A percentile compares a stretch with the other conserved stretches of the same genome.
Conservation (phyloP, 1,140 invertebrate genomes). For the Fopius arisanus region DNA sequence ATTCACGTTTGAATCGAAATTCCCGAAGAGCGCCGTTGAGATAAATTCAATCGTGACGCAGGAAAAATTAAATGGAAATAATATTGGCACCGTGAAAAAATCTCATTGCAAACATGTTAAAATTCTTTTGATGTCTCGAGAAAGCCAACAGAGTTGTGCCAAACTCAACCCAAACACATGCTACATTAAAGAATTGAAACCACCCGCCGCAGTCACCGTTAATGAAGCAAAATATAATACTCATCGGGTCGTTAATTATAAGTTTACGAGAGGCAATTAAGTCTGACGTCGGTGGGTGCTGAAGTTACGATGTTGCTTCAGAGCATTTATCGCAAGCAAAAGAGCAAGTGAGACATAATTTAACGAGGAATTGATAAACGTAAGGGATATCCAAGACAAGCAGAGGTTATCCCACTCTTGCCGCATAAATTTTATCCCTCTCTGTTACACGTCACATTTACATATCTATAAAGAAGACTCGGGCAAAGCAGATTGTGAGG, state of each 20-base stretch:
- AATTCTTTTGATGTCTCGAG: not conserved
- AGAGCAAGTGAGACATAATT: conserved; percentile 10
- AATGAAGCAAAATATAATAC: conserved; percentile 18
- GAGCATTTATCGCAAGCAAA: conserved; percentile 17
- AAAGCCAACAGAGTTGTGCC: not conserved
- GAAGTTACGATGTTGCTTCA: conserved; percentile 20
- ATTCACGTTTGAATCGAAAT: too few relatives aligned
- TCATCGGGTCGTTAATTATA: conserved; percentile 21
- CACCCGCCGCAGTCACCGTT: not conserved
- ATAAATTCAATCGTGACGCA: too few relatives aligned
- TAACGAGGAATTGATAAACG: conserved; percentile 22
- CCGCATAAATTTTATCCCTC: not conserved
- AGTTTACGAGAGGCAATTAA: conserved; percentile 23
- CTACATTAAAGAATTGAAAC: conserved; percentile 2
- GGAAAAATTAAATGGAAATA: too few relatives aligned
- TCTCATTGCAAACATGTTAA: not conserved
- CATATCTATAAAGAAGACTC: too few relatives aligned
- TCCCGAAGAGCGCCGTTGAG: too few relatives aligned
- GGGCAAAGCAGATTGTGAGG: too few relatives aligned
- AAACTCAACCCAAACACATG: not conserved
- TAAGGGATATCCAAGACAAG: conserved; percentile 7
- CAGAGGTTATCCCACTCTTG: not conserved
- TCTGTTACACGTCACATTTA: not conserved
- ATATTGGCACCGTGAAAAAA: not conserved
- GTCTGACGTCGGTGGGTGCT: not conserved